These are phyloP conservation scores for Onychorhynchus coronatus DNA, from an alignment of 2,113 vertebrate species.

Conservation along the genomic window DNA sequence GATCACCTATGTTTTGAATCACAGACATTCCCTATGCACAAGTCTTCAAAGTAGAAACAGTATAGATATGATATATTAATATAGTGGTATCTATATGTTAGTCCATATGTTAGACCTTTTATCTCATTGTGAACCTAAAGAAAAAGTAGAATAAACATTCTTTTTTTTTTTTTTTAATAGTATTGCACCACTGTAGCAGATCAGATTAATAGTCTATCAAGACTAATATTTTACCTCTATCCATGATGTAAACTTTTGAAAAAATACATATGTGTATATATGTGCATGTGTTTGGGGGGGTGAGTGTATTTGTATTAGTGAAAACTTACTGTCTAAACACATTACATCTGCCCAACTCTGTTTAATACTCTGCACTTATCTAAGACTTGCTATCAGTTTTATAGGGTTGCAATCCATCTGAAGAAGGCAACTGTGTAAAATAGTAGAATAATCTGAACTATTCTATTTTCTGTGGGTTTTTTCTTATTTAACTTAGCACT, in stretches of 20 bases:
- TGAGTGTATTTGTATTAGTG: neutral
- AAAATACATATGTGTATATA: neutral
- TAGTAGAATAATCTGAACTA: neutral
- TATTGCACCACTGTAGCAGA: neutral
- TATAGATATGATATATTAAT: neutral
- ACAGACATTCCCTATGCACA: neutral
- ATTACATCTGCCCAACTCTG: neutral
- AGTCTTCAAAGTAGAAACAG: neutral
- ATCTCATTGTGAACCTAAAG: neutral
- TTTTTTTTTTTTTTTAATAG: neutral
- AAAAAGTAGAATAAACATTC: neutral
- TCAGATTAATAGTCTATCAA: neutral
- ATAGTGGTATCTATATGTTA: neutral
- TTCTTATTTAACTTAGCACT: neutral
- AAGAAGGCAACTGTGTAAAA: neutral
- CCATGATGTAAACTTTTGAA: neutral
- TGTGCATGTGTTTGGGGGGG: rapidly evolving
- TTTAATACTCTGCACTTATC: neutral
- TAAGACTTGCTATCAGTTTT: neutral
- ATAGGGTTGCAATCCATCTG: neutral
- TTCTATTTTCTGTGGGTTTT: neutral
- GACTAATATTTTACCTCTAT: neutral
- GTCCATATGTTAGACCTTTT: neutral
- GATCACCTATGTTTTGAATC: neutral
- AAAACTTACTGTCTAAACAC: neutral